Evolutionary conservation across 2,888 invertebrate genomes (phyloP), one percentile per base, ranked within the genome.

Genomic region (Rhimphoctona megacephalus): DNA sequence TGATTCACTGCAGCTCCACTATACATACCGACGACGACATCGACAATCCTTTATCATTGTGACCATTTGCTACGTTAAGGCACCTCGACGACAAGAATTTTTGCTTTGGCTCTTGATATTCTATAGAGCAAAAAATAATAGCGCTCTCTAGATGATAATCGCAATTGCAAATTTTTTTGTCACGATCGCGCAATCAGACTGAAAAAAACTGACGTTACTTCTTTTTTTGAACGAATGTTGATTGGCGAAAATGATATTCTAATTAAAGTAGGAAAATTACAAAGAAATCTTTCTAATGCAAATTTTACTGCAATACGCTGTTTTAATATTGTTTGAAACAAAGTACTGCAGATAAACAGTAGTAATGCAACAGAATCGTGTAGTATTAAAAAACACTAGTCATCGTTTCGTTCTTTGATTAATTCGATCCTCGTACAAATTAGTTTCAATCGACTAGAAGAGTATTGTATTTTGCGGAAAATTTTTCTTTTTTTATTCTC

Each of bases 1-100:
- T 77, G 85, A 88, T 82, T 82, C 74, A 49, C 79, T 79, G 25
- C 7, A 43, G 57, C 43, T 6, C 17, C 25, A 19, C 33, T 33
- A 19, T 72, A 52, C 43, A 39, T 30, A 43, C 39, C 74, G 25
- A 17, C 46, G 30, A 25, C 46, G 70, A 30, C 61, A 61, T 19
- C 70, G 46, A 11, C 46, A 8, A 19, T 46, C 46, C 22, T 69
- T 25, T 46, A 43, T 22, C 70, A 22, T 67, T 67, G 5, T 43
- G 14, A 70, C 30, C 70, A 19, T 46, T 43, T 30, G 46, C 46
- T 17, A 70, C 70, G 9, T 25, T 17, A 25, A 19, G 25, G 2
- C 70, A 25, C 25, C 19, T 46, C 14, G 67, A 22, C 22, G 39
- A 67, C 70, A 9, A 46, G 46, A 30, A 25, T 70, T 46, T 43